phyloP scores from a whole-genome alignment of 2,797 vertebrate genomes.

The Cuculus canorus region DNA sequence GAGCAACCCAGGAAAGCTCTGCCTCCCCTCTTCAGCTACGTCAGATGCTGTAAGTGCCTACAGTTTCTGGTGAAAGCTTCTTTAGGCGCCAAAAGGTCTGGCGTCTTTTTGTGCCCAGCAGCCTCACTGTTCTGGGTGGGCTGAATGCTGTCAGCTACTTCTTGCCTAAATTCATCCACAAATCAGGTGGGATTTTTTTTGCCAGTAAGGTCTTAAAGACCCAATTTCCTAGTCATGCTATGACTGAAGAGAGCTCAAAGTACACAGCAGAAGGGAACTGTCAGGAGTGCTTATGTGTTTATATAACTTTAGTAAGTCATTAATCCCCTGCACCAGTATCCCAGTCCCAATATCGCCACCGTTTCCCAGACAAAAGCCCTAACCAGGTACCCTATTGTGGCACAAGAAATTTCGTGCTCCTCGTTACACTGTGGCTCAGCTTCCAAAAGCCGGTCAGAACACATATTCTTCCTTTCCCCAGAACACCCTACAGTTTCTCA shows the following conservation, averaged over 20 bases:
- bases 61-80: not conserved
- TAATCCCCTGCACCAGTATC: not conserved
- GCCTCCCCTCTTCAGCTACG: not conserved
- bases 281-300: not conserved
- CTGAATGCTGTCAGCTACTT: not conserved
- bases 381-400: not conserved
- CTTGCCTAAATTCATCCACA: not conserved
- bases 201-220: not conserved
- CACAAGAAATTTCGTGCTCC: not conserved
- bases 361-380: not conserved
- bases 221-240: not conserved
- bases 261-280: not conserved
- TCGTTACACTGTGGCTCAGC: not conserved
- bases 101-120: not conserved
- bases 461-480: not conserved
- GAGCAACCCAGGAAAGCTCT: slow-evolving; percentile 34
- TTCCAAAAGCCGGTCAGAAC: not conserved
- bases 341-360: not conserved
- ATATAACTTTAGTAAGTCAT: not conserved
- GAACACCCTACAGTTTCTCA: not conserved
- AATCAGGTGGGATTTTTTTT: not conserved
- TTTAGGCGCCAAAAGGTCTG: slow-evolving; percentile 22
- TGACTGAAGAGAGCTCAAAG: not conserved
- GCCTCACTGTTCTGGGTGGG: not conserved
- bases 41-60: slow-evolving; percentile 32